These are phyloP conservation scores for Thymelicus sylvestris DNA, from an alignment of 2,888 invertebrate species.

Conservation along the genomic window DNA sequence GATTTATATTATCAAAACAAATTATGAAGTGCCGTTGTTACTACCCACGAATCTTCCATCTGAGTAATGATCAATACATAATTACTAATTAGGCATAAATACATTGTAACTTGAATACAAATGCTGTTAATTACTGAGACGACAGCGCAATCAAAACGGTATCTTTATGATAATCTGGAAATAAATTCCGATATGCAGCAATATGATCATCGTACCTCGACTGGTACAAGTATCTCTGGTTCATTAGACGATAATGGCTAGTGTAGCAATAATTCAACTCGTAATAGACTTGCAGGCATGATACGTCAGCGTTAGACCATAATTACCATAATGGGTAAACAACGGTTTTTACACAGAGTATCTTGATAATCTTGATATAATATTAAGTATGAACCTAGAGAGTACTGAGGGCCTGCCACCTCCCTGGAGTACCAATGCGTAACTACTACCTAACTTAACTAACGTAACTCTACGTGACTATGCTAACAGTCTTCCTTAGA, in stretches of 20 bases:
- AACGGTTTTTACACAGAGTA: too few species aligned
- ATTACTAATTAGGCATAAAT: slow-evolving; percentile 51
- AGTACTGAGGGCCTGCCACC: too few species aligned
- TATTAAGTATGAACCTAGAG: too few species aligned
- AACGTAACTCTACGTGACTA: too few species aligned
- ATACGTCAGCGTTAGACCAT: too few species aligned
- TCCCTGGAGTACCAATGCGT: too few species aligned
- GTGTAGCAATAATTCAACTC: slow-evolving; percentile 51
- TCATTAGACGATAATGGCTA: slow-evolving; percentile 44
- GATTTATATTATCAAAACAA: too few species aligned
- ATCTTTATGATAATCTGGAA: slow-evolving; percentile 40
- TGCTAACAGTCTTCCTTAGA: too few species aligned
- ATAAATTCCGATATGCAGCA: slow-evolving; percentile 32
- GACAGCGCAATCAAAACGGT: slow-evolving; percentile 46
- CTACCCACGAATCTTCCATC: slow-evolving; percentile 22
- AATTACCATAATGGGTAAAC: too few species aligned
- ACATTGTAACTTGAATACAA: slow-evolving; percentile 56
- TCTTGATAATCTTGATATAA: too few species aligned
- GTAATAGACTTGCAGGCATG: slow-evolving; percentile 46
- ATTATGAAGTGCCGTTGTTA: not conserved
- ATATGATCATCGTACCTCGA: slow-evolving; percentile 14
- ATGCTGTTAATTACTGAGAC: slow-evolving; percentile 60
- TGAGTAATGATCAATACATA: slow-evolving; percentile 23
- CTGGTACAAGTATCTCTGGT: not conserved
- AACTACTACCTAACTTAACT: too few species aligned